These are phyloP conservation scores for Pararge aegeria DNA, from an alignment of 1,140 invertebrate genomes.

Conservation along the genomic window DNA sequence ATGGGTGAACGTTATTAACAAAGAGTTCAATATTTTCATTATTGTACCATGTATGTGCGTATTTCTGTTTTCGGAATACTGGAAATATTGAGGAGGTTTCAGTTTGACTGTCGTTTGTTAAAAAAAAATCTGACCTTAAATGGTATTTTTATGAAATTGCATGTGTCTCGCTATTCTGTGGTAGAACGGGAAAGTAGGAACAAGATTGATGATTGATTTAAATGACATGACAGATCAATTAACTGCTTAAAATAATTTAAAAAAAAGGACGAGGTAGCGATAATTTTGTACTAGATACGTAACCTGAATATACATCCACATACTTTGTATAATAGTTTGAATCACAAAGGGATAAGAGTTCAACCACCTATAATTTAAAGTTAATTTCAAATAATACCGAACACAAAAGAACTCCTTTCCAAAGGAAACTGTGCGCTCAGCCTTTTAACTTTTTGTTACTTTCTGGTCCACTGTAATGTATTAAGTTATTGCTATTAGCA, in stretches of 20 bases:
- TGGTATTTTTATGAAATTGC: too few relatives aligned
- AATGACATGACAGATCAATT: too few relatives aligned
- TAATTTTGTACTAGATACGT: too few relatives aligned
- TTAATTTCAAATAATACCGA: constrained; percentile 23
- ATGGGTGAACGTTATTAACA: constrained; percentile 3
- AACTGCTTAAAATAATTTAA: too few relatives aligned
- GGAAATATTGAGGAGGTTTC: too few relatives aligned
- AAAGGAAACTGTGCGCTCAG: constrained; percentile 26
- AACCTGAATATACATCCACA: too few relatives aligned
- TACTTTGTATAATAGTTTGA: not conserved
- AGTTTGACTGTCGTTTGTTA: too few relatives aligned
- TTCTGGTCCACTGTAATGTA: constrained; percentile 37
- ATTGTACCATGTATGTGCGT: not conserved
- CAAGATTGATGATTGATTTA: too few relatives aligned
- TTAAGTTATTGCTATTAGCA: constrained; percentile 41
- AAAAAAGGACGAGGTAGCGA: too few relatives aligned
- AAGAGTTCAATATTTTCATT: not conserved
- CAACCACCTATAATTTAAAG: constrained; percentile 16
- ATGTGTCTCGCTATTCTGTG: too few relatives aligned
- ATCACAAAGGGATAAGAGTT: constrained; percentile 1
- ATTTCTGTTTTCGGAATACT: not conserved
- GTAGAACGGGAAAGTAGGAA: too few relatives aligned
- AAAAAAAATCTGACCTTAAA: too few relatives aligned
- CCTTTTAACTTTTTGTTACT: constrained; percentile 36
- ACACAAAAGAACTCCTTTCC: constrained; percentile 22